Evolutionary conservation across 2,797 vertebrate species (phyloP).

Genomic region (Momotus momota): DNA sequence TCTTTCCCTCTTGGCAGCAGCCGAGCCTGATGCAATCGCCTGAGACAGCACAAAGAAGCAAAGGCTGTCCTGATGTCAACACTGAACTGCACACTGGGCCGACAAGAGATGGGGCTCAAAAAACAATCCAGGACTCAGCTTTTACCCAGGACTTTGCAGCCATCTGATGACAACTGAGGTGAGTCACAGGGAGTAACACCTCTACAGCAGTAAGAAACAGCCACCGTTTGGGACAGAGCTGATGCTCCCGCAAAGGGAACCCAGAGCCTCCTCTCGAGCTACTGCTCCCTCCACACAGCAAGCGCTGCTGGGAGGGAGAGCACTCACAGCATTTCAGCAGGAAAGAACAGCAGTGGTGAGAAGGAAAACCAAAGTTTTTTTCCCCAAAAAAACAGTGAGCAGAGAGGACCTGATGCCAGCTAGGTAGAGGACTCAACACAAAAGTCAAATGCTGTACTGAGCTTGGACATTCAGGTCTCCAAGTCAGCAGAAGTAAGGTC

Average conservation of each 20-base stretch:
- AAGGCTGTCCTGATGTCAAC: neutral
- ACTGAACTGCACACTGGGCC: neutral
- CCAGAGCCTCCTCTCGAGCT: neutral
- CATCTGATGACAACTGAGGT: accelerated
- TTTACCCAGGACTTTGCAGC: neutral
- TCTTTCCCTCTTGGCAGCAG: neutral
- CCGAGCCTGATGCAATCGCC: neutral
- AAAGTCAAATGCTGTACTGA: neutral
- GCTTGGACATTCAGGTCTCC: neutral
- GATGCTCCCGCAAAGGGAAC: neutral
- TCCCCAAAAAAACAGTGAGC: neutral
- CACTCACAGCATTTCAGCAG: neutral
- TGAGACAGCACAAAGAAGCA: neutral
- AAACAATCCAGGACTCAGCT: neutral
- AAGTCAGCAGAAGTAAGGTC: neutral
- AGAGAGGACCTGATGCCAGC: neutral
- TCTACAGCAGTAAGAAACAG: neutral
- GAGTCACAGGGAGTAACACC: accelerated
- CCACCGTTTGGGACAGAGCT: neutral
- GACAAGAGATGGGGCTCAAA: accelerated
- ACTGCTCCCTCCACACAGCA: neutral
- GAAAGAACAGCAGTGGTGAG: neutral
- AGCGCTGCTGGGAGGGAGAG: neutral
- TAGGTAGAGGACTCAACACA: accelerated
- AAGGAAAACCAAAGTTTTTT: neutral